phyloP scores from a whole-genome alignment of 1,140 invertebrate genomes.

The Sycophila sp. region DNA sequence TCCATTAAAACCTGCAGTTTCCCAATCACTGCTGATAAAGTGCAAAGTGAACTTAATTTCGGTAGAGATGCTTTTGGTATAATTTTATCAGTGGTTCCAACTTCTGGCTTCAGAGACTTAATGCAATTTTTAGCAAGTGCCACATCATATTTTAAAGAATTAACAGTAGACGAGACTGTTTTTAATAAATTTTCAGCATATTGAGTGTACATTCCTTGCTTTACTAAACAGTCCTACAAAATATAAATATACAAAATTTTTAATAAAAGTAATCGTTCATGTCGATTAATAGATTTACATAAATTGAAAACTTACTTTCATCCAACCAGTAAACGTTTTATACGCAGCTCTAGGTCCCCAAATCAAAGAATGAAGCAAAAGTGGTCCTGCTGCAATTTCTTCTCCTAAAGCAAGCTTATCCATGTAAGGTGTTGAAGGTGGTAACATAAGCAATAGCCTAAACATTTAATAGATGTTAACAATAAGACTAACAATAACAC shows the following conservation, averaged over 20 bases:
- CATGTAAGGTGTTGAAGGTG: slow-evolving; percentile 88
- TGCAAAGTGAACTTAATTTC: slow-evolving; percentile 73
- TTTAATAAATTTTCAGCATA: slow-evolving; percentile 82
- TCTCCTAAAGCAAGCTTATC: slow-evolving; percentile 77
- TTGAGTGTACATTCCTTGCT: slow-evolving; percentile 87
- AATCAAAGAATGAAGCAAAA: slow-evolving; percentile 77
- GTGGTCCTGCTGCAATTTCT: slow-evolving; percentile 67
- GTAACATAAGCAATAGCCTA: slow-evolving; percentile 80
- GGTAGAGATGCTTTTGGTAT: slow-evolving; percentile 70
- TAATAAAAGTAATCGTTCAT: background rate
- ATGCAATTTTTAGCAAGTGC: slow-evolving; percentile 77
- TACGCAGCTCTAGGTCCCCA: slow-evolving; percentile 77
- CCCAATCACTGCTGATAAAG: slow-evolving; percentile 75
- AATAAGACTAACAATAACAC: too few relatives aligned
- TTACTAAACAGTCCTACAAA: slow-evolving; percentile 81
- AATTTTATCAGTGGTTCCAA: slow-evolving; percentile 58
- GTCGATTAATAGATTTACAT: too few relatives aligned
- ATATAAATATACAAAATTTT: background rate
- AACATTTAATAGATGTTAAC: slow-evolving; percentile 25
- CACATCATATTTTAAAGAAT: slow-evolving; percentile 76
- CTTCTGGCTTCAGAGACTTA: slow-evolving; percentile 70
- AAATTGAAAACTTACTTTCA: slow-evolving; percentile 65
- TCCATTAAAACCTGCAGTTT: slow-evolving; percentile 77
- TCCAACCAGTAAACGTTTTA: slow-evolving; percentile 75
- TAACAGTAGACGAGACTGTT: slow-evolving; percentile 74